These are phyloP conservation scores for Alviniconcha strummeri DNA, from an alignment of 2,888 invertebrate genomes.

Conservation along the genomic window DNA sequence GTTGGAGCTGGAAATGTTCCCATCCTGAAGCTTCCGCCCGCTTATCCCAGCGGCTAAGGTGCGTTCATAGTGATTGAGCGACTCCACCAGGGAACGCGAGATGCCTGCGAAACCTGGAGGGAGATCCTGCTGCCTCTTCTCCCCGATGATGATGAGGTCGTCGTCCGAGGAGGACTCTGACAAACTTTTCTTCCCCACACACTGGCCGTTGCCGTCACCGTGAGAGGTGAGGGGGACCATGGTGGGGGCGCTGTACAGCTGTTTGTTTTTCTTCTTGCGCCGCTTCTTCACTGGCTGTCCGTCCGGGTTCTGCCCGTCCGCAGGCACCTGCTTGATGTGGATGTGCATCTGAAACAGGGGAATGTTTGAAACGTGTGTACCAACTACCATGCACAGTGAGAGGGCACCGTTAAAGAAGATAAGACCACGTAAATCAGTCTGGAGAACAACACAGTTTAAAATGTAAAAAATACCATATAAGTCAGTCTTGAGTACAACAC, in stretches of 20 bases:
- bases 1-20: slow-evolving; percentile 32
- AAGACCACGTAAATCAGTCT: background rate
- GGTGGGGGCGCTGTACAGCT: slow-evolving; percentile 42
- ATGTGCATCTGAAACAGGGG: slow-evolving; percentile 49
- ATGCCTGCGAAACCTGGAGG: slow-evolving; percentile 12
- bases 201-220: background rate
- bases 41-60: slow-evolving; percentile 35
- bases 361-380: background rate
- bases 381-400: no score
- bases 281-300: slow-evolving; percentile 38
- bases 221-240: slow-evolving; percentile 43
- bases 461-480: no score
- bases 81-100: slow-evolving; percentile 29
- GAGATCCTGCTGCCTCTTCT: slow-evolving; percentile 29
- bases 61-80: slow-evolving; percentile 32
- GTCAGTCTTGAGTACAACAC: no score
- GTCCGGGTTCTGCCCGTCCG: slow-evolving; percentile 37
- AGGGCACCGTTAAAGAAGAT: no score
- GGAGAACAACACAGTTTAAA: no score
- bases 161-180: slow-evolving; percentile 36
- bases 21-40: slow-evolving; percentile 39
- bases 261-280: slow-evolving; percentile 42
- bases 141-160: slow-evolving; percentile 43
- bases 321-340: slow-evolving; percentile 49
- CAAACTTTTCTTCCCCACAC: slow-evolving; percentile 1